These are phyloP conservation scores for Hippocampus abdominalis DNA, from an alignment of 2,113 vertebrate genomes.

Conservation along the genomic window DNA sequence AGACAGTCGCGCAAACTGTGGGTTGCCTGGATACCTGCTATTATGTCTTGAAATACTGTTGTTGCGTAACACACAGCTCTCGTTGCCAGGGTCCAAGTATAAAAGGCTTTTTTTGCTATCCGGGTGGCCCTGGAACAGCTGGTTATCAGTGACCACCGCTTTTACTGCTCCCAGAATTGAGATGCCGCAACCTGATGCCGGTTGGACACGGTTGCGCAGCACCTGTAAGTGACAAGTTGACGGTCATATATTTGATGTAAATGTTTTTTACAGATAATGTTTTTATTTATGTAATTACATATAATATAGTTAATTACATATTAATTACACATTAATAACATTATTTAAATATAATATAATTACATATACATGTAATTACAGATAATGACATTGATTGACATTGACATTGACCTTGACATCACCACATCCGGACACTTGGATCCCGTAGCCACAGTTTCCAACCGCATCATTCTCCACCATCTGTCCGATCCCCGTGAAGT, in stretches of 20 bases:
- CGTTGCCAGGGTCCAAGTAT: conserved; percentile 67
- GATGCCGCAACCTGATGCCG: conserved; percentile 78
- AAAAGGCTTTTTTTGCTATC: conserved; percentile 75
- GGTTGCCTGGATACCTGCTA: conserved; percentile 53
- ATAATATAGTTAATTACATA: no score
- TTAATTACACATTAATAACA: no score
- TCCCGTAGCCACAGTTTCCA: conserved; percentile 79
- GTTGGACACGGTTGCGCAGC: conserved; percentile 84
- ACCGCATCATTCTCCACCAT: conserved; percentile 86
- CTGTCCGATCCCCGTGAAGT: conserved; percentile 78
- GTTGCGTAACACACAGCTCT: conserved; percentile 77
- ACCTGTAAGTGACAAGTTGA: conserved; percentile 63
- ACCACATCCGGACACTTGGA: conserved; percentile 76
- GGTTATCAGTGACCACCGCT: conserved; percentile 84
- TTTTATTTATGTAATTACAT: no score
- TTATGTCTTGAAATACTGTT: conserved; percentile 78
- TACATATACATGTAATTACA: no score
- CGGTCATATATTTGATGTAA: neutral
- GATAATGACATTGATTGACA: no score
- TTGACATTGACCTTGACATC: conserved; percentile 89
- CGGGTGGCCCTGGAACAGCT: conserved; percentile 82
- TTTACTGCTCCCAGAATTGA: conserved; percentile 78
- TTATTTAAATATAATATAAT: no score
- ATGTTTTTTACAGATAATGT: neutral
- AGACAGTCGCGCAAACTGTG: neutral